Percentiles rank a stretch among this genome's conserved stretches.
phyloP scores from a whole-genome alignment of 1,140 invertebrate species.

The Drosophila setifemur region DNA sequence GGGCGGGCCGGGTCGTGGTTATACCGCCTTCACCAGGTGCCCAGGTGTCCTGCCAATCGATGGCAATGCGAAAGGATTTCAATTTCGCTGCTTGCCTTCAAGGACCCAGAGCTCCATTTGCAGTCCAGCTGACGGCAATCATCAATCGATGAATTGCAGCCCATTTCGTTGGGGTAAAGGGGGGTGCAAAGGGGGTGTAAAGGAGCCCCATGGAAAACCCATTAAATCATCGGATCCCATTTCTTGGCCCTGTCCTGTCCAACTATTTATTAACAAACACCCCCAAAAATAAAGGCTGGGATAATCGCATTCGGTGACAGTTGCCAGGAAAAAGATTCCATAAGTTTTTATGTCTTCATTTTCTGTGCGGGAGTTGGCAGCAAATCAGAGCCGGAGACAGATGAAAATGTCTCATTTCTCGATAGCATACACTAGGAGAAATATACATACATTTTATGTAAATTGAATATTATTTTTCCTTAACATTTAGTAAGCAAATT shows the following conservation, averaged over 20 bases:
- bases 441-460: too few relatives aligned
- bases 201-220: neutral
- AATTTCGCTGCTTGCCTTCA: neutral
- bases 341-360: conserved; percentile 71
- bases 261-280: conserved; percentile 28
- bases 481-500: too few relatives aligned
- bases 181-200: too few relatives aligned
- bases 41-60: conserved; percentile 8
- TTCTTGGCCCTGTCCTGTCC: neutral
- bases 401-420: conserved; percentile 45
- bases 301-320: conserved; percentile 40
- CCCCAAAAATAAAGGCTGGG: neutral
- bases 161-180: neutral
- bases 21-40: too few relatives aligned
- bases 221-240: neutral
- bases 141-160: neutral
- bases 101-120: neutral
- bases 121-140: too few relatives aligned
- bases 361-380: neutral
- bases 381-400: conserved; percentile 48
- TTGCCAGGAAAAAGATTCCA: conserved; percentile 38
- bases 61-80: neutral
- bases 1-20: neutral
- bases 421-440: conserved; percentile 24
- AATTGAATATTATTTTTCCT: too few relatives aligned